Percentiles rank a stretch among this genome's conserved stretches.
These are phyloP conservation scores for Phania funesta DNA, from an alignment of 2,888 invertebrate species.

Conservation along the genomic window DNA sequence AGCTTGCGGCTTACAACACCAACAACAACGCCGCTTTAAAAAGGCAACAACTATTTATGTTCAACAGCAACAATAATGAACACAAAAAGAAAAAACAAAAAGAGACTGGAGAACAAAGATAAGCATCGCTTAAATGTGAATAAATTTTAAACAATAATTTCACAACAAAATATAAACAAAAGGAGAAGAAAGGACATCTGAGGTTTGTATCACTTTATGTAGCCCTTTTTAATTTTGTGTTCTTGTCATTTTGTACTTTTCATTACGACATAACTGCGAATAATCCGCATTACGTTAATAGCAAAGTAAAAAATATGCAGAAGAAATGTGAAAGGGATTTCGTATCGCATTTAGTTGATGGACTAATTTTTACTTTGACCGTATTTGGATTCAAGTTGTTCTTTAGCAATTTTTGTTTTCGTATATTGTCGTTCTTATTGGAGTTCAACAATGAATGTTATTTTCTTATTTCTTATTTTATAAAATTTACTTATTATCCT, in stretches of 20 bases:
- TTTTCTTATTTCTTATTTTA: too few species aligned
- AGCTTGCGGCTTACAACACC: conserved; percentile 62
- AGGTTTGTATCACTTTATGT: conserved; percentile 13
- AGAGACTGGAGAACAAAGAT: conserved; percentile 31
- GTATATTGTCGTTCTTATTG: too few species aligned
- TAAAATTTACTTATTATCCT: too few species aligned
- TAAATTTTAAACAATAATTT: conserved; percentile 51
- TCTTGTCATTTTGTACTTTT: conserved; percentile 11
- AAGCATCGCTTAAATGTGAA: conserved; percentile 60
- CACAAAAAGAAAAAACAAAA: conserved; percentile 34
- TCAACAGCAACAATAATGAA: conserved; percentile 30
- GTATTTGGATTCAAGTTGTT: too few species aligned
- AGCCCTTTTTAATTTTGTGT: conserved; percentile 29
- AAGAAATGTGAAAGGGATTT: neutral
- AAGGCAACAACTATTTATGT: conserved; percentile 44
- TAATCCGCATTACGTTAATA: conserved; percentile 25
- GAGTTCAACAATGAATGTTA: too few species aligned
- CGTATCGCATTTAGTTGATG: neutral
- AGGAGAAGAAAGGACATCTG: neutral
- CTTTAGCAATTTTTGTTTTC: too few species aligned
- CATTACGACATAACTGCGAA: conserved; percentile 5
- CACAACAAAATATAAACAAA: neutral
- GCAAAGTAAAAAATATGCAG: neutral
- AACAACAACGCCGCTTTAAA: conserved; percentile 28
- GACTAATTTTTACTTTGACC: too few species aligned